These are phyloP conservation scores for Schizothorax lantsangensis DNA, from an alignment of 2,797 vertebrate species.

Conservation along the genomic window DNA sequence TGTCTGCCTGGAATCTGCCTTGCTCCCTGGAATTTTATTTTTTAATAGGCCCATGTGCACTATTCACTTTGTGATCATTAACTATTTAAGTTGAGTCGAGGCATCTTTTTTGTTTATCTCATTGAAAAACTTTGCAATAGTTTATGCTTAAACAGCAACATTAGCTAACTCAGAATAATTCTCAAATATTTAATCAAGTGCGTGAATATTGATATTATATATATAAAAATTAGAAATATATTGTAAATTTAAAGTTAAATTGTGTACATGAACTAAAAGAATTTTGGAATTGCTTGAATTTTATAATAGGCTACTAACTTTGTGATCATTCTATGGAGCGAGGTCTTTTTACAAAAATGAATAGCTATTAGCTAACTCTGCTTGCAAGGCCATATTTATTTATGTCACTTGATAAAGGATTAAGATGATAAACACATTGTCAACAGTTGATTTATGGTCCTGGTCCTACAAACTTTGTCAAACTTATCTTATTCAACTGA, in stretches of 20 bases:
- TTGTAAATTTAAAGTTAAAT: neutral
- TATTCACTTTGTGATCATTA: too few relatives aligned
- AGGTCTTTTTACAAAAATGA: neutral
- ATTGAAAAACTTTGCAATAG: too few relatives aligned
- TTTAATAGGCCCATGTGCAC: too few relatives aligned
- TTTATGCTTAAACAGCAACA: too few relatives aligned
- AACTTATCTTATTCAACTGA: slow-evolving; percentile 11
- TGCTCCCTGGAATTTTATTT: too few relatives aligned
- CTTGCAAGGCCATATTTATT: neutral
- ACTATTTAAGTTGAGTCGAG: too few relatives aligned
- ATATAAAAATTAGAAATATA: neutral
- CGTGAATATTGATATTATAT: neutral
- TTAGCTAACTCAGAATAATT: neutral
- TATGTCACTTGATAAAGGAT: slow-evolving; percentile 7
- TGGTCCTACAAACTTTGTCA: neutral
- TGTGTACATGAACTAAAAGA: neutral
- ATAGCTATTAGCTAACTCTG: neutral
- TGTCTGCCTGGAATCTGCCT: too few relatives aligned
- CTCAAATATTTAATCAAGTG: neutral
- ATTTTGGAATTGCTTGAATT: neutral
- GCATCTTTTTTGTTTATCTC: too few relatives aligned
- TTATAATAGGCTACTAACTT: neutral
- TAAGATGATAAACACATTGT: neutral
- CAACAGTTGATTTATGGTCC: neutral
- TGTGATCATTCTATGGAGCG: neutral